Evolutionary conservation across 2,797 vertebrate species (phyloP), one percentile per base, ranked within the genome.

Genomic region (Echiichthys vipera): DNA sequence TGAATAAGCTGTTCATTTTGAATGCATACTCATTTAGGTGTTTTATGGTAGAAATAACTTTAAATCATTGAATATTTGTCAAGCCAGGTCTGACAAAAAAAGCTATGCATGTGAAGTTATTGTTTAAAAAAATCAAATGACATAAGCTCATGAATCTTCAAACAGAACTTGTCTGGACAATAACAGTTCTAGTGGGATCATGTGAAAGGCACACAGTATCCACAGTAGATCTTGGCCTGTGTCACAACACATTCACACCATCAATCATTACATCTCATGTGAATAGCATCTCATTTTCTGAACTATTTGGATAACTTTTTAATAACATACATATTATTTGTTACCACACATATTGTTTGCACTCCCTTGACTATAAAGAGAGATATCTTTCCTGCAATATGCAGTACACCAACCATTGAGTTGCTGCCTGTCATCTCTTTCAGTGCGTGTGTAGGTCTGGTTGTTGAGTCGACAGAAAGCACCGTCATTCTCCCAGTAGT

Each of bases 401-500:
- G n/a, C n/a, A 36, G 24, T 5, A 20, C 20, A 86, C 91, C 69
- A 75, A 98, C 98, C 97, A 84, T 96, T 98, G 61, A 99, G 77
- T 27, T 98, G 94, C 55, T 95, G 95, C 50, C 95, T 95, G 29
- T 97, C 95, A 0, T 98, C 96, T 2, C 96, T 95, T 56, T 99
- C 97, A 0, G 97, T 98, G 62, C 98, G 95, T 0, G 97, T 96
- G 56, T 96, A 96, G 2, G 95, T 92, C 65, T 93, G 66, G 59
- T 93, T 94, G 59, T 95, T 96, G 20, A 94, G 90, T 65, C 97
- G 95, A 86, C 97, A 98, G 34, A 99, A 51, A 3, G 97, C 96
- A 0, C 96, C 96, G 1, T 99, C 98, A 24, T 97, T 96, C 77
- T 97, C 96, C 97, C 97, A 99, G 90, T 98, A 99, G 89, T 99